Percentiles rank a stretch among this genome's conserved stretches.
Evolutionary conservation across 2,888 invertebrate genomes (phyloP).

Genomic region (Cylloceria caligata): DNA sequence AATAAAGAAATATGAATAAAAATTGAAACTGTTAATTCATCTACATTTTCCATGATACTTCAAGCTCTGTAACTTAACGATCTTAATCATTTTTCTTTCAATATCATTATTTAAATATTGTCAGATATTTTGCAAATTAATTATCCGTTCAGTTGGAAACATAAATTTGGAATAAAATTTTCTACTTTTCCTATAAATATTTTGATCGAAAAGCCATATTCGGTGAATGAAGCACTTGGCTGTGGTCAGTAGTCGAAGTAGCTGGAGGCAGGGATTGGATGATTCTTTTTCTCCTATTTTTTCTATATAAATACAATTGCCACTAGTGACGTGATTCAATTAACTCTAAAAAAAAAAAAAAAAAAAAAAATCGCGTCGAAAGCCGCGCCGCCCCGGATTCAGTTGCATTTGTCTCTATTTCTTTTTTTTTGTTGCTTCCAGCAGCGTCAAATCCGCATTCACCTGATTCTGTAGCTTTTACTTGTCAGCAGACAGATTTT

Average conservation of each 20-base stretch:
- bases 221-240: background rate
- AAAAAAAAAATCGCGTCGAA: slow-evolving; percentile 43
- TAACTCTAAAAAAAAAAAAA: slow-evolving; percentile 38
- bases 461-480: slow-evolving; percentile 20
- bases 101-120: background rate
- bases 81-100: background rate
- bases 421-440: slow-evolving; percentile 32
- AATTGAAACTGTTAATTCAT: too few relatives aligned
- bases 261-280: background rate
- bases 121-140: background rate
- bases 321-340: slow-evolving; percentile 47
- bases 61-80: background rate
- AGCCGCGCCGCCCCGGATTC: slow-evolving; percentile 43
- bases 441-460: slow-evolving; percentile 18
- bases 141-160: background rate
- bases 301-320: slow-evolving; percentile 48
- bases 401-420: slow-evolving; percentile 41
- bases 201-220: slow-evolving; percentile 19
- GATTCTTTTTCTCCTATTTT: slow-evolving; percentile 15
- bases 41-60: too few relatives aligned
- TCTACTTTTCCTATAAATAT: slow-evolving; percentile 7
- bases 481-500: slow-evolving; percentile 36
- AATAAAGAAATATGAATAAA: too few relatives aligned
- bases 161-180: background rate
- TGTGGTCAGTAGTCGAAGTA: slow-evolving; percentile 14